phyloP scores from a whole-genome alignment of 2,113 vertebrate species.

The Myiozetetes cayanensis region DNA sequence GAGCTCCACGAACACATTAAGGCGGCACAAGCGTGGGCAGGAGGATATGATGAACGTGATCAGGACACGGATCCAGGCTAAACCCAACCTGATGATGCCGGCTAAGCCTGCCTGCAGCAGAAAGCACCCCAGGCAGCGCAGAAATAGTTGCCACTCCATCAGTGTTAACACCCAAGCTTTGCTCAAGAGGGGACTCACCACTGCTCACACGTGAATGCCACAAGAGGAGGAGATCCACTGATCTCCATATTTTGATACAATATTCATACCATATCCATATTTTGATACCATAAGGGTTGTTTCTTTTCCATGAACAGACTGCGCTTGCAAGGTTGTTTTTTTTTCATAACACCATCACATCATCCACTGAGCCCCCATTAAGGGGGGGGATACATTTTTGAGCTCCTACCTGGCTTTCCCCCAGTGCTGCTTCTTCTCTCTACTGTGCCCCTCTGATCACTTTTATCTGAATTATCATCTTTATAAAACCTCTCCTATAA shows the following conservation, averaged over 20 bases:
- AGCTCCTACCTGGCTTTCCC: not conserved
- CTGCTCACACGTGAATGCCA: rapidly evolving
- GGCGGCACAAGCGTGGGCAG: not conserved
- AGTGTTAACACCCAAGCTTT: not conserved
- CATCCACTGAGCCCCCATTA: not conserved
- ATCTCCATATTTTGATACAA: not conserved
- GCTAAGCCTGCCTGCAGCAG: not conserved
- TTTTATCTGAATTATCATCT: not conserved
- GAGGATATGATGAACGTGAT: not conserved
- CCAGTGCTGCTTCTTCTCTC: not conserved
- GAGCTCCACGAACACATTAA: not conserved
- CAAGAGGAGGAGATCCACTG: not conserved
- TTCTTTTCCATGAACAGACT: not conserved
- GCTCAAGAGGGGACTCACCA: not conserved
- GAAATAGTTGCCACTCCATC: not conserved
- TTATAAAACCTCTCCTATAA: slow-evolving; percentile 1
- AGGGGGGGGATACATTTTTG: not conserved
- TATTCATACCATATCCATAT: not conserved
- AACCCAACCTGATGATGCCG: not conserved
- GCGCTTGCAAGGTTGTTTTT: not conserved
- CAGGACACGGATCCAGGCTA: not conserved
- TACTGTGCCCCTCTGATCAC: not conserved
- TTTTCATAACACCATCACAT: not conserved
- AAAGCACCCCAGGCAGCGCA: rapidly evolving
- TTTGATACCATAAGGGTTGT: not conserved